Base-by-base conservation (phyloP, 2,113 vertebrate genomes). In the Percopsis transmontana region DNA sequence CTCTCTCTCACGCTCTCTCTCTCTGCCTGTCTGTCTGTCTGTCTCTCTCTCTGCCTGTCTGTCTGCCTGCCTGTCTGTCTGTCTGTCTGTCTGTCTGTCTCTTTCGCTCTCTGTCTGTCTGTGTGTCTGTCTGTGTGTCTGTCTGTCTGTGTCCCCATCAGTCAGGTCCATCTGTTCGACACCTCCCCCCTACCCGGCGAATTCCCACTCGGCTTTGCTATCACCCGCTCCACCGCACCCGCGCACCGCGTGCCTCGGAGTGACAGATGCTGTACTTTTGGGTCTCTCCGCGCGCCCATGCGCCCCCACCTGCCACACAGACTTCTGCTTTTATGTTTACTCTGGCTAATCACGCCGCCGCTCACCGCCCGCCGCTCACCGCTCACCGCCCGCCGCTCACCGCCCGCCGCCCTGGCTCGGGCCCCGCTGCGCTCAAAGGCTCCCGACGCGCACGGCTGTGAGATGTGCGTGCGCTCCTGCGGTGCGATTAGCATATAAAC, bases 151-250 rank as follows among this genome's bases (percentile, higher is more conserved):
- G 14, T 44, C 41, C 23, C 56, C 12, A 8, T 44, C 10, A 11
- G 48, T 19, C 10, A 10, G n/a, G 66, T 87, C 90, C 86, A 90
- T 89, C 88, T 91, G 87, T 82, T 87, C 2, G 55, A 1, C 65
- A 78, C 61, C 50, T 4, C 87, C 84, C 84, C 77, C 85, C 81
- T 27, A 62, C 82, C 56, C 80, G 55, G 73, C 47, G 24, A 76
- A 83, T 87, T 88, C 86, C 85, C 86, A 72, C 74, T 62, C 79
- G 85, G 70, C 81, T 86, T 87, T 83, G 81, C 81, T 88, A 87
- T 82, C 78, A 60, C 48, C 76, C 42, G 73, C 72, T 52, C 80
- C 54, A 79, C 74, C 88, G 75, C 80, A 76, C 76, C 66, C 47
- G 70, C 67, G n/a, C 16, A 68, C 39, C 42, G 5, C 62, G 63